phyloP scores from a whole-genome alignment of 2,113 vertebrate genomes.

The Pangasianodon gigas region DNA sequence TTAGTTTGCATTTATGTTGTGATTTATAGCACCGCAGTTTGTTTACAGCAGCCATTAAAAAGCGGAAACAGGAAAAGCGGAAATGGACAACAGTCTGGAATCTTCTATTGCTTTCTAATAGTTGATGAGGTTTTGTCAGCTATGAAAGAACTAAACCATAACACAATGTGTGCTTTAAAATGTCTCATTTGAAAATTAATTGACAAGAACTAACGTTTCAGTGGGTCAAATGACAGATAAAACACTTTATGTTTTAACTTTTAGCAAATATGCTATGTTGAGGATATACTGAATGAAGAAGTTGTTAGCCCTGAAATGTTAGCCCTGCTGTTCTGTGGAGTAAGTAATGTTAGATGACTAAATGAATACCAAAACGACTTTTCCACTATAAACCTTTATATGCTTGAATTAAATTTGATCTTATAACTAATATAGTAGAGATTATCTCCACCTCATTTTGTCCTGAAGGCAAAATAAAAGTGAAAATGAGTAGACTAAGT shows the following conservation, averaged over 20 bases:
- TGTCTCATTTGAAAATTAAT: not conserved
- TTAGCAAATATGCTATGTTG: not conserved
- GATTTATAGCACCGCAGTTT: not conserved
- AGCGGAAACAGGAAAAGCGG: too few relatives aligned
- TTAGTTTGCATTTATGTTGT: too few relatives aligned
- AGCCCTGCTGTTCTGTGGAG: not conserved
- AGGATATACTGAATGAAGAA: not conserved
- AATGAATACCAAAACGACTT: not conserved
- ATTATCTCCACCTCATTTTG: not conserved
- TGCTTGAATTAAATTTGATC: not conserved
- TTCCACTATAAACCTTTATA: not conserved
- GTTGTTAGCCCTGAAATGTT: too few relatives aligned
- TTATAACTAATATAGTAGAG: not conserved
- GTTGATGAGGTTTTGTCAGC: not conserved
- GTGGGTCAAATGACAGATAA: not conserved
- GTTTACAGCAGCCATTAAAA: not conserved
- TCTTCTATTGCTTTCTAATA: not conserved
- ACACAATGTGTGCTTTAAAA: not conserved
- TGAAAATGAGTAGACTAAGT: not conserved
- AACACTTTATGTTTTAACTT: not conserved
- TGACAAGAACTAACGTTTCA: not conserved
- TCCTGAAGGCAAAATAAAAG: not conserved
- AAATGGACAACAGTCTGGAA: not conserved
- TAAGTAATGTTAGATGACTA: not conserved
- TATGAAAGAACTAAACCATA: not conserved